Base-by-base conservation (phyloP, 2,113 vertebrate species). In the Saguinus imperator region DNA sequence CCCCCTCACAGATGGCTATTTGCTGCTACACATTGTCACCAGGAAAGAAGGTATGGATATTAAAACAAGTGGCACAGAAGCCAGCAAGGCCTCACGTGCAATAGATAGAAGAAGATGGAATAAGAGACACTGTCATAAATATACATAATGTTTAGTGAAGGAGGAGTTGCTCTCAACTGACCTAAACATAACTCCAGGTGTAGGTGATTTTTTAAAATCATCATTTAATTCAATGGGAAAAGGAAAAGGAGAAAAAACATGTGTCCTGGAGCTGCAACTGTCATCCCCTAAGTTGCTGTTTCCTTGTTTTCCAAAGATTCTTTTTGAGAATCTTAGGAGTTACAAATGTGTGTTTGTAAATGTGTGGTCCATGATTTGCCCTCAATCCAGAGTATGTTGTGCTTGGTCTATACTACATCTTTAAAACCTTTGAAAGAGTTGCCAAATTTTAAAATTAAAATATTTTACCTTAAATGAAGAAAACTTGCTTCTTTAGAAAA, bases 1-100 rank as follows among this genome's bases (percentile, higher is more conserved):
- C 76, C 90, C 96, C 96, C 92, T 95, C 97, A 95, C 97, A 98
- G 94, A 96, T 96, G 97, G 96, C 2, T 97, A 87, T 98, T 98
- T 98, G 97, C 93, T 91, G 85, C 94, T 87, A 95, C 25, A 29
- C 5, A 0, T 1, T 94, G 94, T 98, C 94, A 96, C 70, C 87
- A 84, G 94, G 81, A 97, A 97, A 97, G 95, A 84, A 97, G 73
- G 43, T 94, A 81, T 57, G 87, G 97, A 96, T 93, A 96, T 93
- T 90, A 94, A 96, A 83, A 92, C 94, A 98, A 95, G 97, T 94
- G 91, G 89, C 89, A 95, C 12, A 84, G 87, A 94, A 96, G 95
- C 76, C 97, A 94, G 87, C 29, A 83, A 90, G 17, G 8, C 87
- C 6, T 95, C 96, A 97, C 89, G 83, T 80, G 86, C 13, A 58